These are phyloP conservation scores for Erpobdella octoculata DNA, from an alignment of 2,888 invertebrate species.

Conservation along the genomic window DNA sequence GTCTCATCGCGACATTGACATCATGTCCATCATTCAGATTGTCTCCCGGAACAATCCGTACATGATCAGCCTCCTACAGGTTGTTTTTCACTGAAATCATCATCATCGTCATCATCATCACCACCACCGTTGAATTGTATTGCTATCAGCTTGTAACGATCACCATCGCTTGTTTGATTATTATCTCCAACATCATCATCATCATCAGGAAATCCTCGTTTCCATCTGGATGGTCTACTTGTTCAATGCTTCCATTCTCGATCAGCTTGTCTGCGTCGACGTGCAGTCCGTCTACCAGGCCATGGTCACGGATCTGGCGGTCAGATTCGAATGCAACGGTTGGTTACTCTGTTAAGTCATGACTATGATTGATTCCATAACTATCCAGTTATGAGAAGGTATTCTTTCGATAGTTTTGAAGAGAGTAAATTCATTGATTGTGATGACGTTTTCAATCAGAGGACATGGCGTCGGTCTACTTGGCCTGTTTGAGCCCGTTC, in stretches of 20 bases:
- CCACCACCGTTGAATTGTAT: not conserved
- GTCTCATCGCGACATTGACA: conserved; percentile 17
- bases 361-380: not conserved
- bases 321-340: conserved; percentile 24
- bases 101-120: not conserved
- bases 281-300: conserved; percentile 24
- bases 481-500: conserved; percentile 24
- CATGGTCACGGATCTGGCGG: conserved; percentile 20
- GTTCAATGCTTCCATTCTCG: conserved; percentile 8
- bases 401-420: too few relatives aligned
- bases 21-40: conserved; percentile 20
- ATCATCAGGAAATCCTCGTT: conserved; percentile 6
- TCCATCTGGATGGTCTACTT: conserved; percentile 23
- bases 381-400: too few relatives aligned
- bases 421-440: not conserved
- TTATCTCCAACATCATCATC: not conserved
- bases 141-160: too few relatives aligned
- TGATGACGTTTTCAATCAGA: conserved; percentile 3
- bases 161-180: not conserved
- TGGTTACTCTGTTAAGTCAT: not conserved
- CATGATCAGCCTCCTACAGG: conserved; percentile 24
- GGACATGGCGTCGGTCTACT: conserved; percentile 16
- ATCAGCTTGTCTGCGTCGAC: conserved; percentile 24
- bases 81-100: not conserved
- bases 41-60: conserved; percentile 20